Base-by-base conservation (phyloP, 2,888 invertebrate species). In the Alcis repandata region DNA sequence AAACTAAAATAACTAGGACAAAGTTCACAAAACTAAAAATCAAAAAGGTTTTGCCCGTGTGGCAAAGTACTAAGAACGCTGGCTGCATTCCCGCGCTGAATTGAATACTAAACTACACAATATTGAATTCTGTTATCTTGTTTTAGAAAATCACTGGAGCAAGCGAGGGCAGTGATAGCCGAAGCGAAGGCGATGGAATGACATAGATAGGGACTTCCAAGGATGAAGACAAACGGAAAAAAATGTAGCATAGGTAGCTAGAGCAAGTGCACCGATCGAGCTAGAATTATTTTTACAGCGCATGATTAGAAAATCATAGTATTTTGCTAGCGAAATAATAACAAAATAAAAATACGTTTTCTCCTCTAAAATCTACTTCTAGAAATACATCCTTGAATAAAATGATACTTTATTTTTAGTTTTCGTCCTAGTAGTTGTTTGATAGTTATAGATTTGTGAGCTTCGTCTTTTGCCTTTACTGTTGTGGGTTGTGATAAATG, bases 101-200 rank as follows among this genome's bases (percentile, higher is more conserved):
- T n/a, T n/a, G n/a, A n/a, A n/a, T n/a, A n/a, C n/a, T n/a, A 27
- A 27, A 4, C 27, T 4, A 27, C 27, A 4, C 27, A 15, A 52
- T n/a, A 22, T 27, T 67, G 43, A 54, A 15, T 2, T 15, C n/a
- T 46, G 20, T 43, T 11, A n/a, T 17, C 32, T 32, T 36, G 59
- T 80, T 70, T 43, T 85, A 93, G 93, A 69, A 91, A 91, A 89
- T 87, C 88, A 0, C 58, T 93, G 49, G 93, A 92, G 62, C 92
- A 91, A 78, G 88, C 88, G 2, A 79, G 91, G 65, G 74, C 79
- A 0, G 85, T 92, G 20, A 79, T 93, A 66, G 86, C 88, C 0
- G 91, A 91, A 60, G 87, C 91, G 0, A 82, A 83, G 15, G 83
- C 85, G n/a, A 61, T 66, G 36, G 86, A 87, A 76, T 87, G 82